These are phyloP conservation scores for Geotrupes spiniger DNA, from an alignment of 2,888 invertebrate genomes.

Conservation along the genomic window DNA sequence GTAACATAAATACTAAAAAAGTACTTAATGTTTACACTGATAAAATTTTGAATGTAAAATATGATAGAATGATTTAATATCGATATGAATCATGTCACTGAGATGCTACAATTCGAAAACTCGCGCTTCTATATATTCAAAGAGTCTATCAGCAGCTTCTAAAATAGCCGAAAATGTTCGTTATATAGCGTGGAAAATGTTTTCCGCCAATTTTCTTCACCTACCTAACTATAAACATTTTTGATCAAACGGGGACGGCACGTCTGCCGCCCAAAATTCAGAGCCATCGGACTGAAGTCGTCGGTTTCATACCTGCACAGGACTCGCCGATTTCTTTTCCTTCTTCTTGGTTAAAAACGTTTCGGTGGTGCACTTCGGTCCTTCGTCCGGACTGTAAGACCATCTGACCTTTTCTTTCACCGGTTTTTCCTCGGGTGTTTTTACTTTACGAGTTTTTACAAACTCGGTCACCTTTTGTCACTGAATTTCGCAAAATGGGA, in stretches of 20 bases:
- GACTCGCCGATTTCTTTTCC: constrained; percentile 45
- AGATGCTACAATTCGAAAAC: constrained; percentile 11
- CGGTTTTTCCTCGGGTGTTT: constrained; percentile 50
- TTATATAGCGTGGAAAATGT: constrained; percentile 1
- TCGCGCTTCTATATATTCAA: constrained; percentile 16
- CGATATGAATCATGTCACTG: constrained; percentile 14
- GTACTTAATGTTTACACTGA: no score
- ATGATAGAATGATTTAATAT: neutral
- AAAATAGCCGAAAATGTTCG: constrained; percentile 14
- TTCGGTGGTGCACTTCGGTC: constrained; percentile 49
- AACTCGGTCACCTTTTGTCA: constrained; percentile 65
- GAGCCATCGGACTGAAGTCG: no score
- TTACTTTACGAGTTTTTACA: constrained; percentile 52
- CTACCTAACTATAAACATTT: constrained; percentile 13
- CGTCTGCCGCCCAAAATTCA: constrained; percentile 2
- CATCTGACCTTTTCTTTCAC: constrained; percentile 47
- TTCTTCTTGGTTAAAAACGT: constrained; percentile 45
- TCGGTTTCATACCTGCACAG: constrained; percentile 46
- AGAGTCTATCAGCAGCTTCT: constrained; percentile 18
- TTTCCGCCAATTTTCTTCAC: constrained; percentile 5
- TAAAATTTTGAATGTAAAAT: constrained; percentile 3
- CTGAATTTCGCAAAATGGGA: constrained; percentile 73
- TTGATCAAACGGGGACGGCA: constrained; percentile 3
- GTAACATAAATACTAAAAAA: no score
- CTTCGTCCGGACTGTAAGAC: constrained; percentile 51